A percentile compares a stretch with the other conserved stretches of the same genome.
These are phyloP conservation scores for Echeneis naucrates DNA, from an alignment of 2,797 vertebrate species.

Conservation along the genomic window DNA sequence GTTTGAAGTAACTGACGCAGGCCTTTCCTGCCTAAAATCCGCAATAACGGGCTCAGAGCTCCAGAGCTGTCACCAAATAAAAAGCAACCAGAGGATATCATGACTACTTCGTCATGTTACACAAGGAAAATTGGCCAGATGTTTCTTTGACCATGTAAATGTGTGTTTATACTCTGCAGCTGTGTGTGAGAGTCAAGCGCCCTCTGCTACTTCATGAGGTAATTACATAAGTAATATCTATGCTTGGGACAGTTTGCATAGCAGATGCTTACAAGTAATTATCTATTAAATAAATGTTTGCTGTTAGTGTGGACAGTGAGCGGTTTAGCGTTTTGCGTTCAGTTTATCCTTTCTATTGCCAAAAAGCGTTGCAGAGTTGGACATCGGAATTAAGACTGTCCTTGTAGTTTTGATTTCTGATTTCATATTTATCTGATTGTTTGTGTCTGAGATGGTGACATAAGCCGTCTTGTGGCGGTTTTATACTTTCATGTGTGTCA, in stretches of 20 bases:
- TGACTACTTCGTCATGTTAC: background rate
- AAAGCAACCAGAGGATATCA: conserved; percentile 8
- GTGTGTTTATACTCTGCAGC: conserved; percentile 9
- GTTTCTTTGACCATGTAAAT: conserved; percentile 15
- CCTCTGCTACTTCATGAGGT: conserved; percentile 1
- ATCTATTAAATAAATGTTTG: background rate
- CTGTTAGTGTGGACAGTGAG: background rate
- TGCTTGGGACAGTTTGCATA: background rate
- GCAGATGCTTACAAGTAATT: background rate
- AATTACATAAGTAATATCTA: background rate
- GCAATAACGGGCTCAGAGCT: conserved; percentile 12
- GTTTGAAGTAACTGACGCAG: background rate
- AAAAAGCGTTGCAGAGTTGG: too few relatives aligned
- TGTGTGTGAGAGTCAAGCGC: background rate
- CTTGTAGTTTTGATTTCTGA: too few relatives aligned
- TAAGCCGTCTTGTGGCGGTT: background rate
- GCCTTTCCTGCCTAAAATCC: background rate
- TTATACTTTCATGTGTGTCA: conserved; percentile 30
- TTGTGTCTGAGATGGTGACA: background rate
- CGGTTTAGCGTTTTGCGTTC: too few relatives aligned
- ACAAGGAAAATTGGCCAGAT: conserved; percentile 19
- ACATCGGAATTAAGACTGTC: too few relatives aligned
- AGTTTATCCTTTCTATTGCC: background rate
- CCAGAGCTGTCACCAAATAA: conserved; percentile 9
- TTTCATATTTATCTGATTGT: background rate